Evolutionary conservation across 2,113 vertebrate species (phyloP).

Genomic region (Datnioides undecimradiatus): DNA sequence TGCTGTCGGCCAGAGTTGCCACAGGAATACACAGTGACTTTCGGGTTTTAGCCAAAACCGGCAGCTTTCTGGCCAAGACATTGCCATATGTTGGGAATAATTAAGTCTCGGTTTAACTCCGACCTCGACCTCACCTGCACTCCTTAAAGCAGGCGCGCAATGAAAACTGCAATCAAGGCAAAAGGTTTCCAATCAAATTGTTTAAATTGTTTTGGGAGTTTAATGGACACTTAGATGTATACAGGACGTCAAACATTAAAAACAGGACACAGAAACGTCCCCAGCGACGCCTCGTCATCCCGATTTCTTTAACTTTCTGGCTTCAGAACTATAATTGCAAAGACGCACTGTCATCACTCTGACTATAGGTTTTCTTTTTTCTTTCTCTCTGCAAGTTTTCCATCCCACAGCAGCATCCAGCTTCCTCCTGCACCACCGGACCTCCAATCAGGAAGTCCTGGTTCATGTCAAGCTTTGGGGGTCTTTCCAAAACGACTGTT

Average conservation of each 20-base stretch:
- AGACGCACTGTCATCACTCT: conserved; percentile 29
- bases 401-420: conserved; percentile 10
- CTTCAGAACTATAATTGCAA: not conserved
- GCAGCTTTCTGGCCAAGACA: not conserved
- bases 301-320: not conserved
- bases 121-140: not conserved
- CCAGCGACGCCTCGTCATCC: not conserved
- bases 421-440: not conserved
- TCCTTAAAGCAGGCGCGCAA: not conserved
- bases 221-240: conserved; percentile 1
- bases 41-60: not conserved
- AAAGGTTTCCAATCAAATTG: no score
- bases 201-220: conserved; percentile 6
- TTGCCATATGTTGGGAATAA: not conserved
- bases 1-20: not conserved
- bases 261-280: conserved; percentile 11
- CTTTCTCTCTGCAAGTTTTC: not conserved
- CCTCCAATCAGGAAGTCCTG: conserved; percentile 43
- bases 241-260: not conserved
- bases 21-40: not conserved
- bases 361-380: not conserved
- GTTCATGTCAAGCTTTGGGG: conserved; percentile 2
- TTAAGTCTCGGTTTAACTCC: not conserved
- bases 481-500: conserved; percentile 34
- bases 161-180: not conserved